These are phyloP conservation scores for Syngnathus rostellatus DNA, from an alignment of 2,797 vertebrate genomes.

Conservation along the genomic window DNA sequence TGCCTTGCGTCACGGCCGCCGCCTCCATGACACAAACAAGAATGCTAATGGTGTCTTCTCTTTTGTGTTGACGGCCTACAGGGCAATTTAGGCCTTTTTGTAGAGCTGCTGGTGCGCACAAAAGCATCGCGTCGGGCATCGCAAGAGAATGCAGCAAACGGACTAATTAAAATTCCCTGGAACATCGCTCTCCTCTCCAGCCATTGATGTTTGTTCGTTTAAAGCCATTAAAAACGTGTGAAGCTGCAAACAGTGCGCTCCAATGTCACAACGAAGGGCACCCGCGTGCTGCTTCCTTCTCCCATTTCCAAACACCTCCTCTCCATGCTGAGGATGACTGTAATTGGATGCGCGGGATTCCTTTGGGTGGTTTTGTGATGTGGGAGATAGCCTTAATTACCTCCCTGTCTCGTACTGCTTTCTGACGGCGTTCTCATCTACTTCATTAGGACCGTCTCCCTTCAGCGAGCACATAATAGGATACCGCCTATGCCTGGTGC, in stretches of 20 bases:
- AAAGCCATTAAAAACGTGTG: background rate
- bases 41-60: background rate
- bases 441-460: constrained; percentile 48
- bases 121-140: background rate
- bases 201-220: constrained; percentile 16
- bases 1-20: background rate
- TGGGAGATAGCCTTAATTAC: constrained; percentile 52
- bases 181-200: constrained; percentile 6
- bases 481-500: constrained; percentile 8
- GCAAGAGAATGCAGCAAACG: background rate
- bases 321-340: constrained; percentile 25
- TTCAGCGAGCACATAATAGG: constrained; percentile 38
- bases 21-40: background rate
- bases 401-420: constrained; percentile 40
- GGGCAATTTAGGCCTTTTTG: background rate
- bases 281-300: constrained; percentile 11
- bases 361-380: constrained; percentile 44
- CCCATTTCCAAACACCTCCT: constrained; percentile 15
- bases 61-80: background rate
- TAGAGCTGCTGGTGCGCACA: background rate
- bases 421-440: constrained; percentile 36
- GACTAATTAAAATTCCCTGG: constrained; percentile 6
- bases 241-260: constrained; percentile 48
- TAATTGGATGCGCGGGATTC: constrained; percentile 47
- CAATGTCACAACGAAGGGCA: constrained; percentile 37